These are phyloP conservation scores for Prosapia bicincta DNA, from an alignment of 2,888 invertebrate genomes.

Conservation along the genomic window DNA sequence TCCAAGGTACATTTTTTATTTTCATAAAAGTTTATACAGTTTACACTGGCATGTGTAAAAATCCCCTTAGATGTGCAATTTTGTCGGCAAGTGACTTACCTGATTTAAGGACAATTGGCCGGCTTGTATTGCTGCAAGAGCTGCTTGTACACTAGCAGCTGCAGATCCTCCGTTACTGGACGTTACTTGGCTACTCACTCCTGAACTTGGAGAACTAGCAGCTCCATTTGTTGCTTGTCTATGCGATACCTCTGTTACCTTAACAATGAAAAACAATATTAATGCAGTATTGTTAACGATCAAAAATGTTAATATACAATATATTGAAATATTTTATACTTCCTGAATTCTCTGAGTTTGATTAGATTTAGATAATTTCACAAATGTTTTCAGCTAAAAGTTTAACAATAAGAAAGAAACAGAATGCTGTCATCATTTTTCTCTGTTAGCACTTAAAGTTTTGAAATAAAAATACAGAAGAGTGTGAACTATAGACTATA, in stretches of 20 bases:
- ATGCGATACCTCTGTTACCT: constrained; percentile 43
- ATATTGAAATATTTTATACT: neutral
- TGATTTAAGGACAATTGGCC: constrained; percentile 49
- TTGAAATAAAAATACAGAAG: too few species aligned
- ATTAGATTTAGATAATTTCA: neutral
- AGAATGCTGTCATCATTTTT: too few species aligned
- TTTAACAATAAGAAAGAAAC: too few species aligned
- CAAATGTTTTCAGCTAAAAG: too few species aligned
- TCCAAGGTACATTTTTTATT: too few species aligned
- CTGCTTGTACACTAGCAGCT: constrained; percentile 45
- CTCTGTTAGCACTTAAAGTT: too few species aligned
- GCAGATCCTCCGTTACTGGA: constrained; percentile 35
- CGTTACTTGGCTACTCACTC: constrained; percentile 49
- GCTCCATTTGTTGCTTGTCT: constrained; percentile 42
- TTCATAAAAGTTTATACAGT: too few species aligned
- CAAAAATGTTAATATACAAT: neutral
- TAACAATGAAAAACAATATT: constrained; percentile 7
- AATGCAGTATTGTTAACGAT: neutral
- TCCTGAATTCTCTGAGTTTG: too few species aligned
- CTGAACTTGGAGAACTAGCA: constrained; percentile 48
- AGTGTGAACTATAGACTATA: too few species aligned
- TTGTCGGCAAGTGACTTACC: too few species aligned
- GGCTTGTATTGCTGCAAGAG: constrained; percentile 48
- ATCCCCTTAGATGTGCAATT: too few species aligned
- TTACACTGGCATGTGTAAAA: too few species aligned